Evolutionary conservation across 2,797 vertebrate genomes (phyloP), one percentile per base, ranked within the genome.

Genomic region (Phrynocephalus vlangalii): DNA sequence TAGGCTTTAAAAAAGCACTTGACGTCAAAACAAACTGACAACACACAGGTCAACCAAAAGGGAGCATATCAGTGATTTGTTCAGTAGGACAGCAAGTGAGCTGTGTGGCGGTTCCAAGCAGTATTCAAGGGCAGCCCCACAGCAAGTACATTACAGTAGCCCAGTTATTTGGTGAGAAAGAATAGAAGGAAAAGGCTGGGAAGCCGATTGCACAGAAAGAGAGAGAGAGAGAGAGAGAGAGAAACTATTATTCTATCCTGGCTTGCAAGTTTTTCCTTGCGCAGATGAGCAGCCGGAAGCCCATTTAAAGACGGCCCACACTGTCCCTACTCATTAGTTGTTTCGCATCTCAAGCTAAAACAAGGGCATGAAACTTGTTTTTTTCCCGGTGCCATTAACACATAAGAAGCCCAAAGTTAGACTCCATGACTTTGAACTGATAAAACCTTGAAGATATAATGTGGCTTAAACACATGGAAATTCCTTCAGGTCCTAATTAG

Each of bases 401-500:
- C 93, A 89, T 92, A 92, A 92, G 91, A 92, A 94, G 87, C 87
- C 93, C 89, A 66, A 86, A 92, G 91, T 94, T 91, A 94, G 94
- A 94, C 90, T 91, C 89, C 68, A 70, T 91, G 88, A 92, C 95
- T 95, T 95, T 95, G 95, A 95, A 96, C 92, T 91, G 79, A 84
- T 92, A 93, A 95, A 95, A 94, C 92, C 96, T 96, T 96, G 94
- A 96, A 95, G 95, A 95, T 86, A 96, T 95, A 95, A 95, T 94
- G 88, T 94, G 92, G 91, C 89, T 95, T 95, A 95, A 95, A 95
- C 93, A 95, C 96, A 95, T 93, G 94, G 83, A 96, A 96, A 96
- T 95, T 96, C 96, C 95, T 96, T 85, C 94, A 95, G 95, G 95
- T 94, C 94, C 94, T 96, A 96, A 96, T 96, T 96, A 96, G 95